Evolutionary conservation across 2,113 vertebrate genomes (phyloP).

Genomic region (Thomomys bottae): DNA sequence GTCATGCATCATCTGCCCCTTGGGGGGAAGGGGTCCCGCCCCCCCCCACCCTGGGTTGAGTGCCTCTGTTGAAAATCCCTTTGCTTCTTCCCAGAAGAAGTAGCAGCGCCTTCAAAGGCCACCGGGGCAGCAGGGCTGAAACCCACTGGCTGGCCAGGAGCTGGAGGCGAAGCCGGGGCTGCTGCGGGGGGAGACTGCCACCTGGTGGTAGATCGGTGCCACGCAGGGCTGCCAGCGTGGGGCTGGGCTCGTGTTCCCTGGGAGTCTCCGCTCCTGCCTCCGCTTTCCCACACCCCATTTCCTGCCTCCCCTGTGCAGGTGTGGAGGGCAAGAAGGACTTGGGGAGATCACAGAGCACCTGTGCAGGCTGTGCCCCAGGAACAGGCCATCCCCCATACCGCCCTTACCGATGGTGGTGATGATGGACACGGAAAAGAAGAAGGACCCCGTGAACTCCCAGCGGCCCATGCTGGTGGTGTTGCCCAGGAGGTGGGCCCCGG

Average conservation of each 20-base stretch:
- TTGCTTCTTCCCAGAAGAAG: not conserved
- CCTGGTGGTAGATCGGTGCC: slow-evolving; percentile 18
- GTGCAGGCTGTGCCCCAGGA: not conserved
- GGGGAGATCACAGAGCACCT: too few relatives aligned
- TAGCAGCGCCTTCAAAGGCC: not conserved
- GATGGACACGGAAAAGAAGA: slow-evolving; percentile 94
- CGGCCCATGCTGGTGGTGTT: slow-evolving; percentile 89
- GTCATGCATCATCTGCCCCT: too few relatives aligned
- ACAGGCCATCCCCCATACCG: not conserved
- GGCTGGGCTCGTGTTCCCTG: rapidly evolving
- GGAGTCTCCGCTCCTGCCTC: not conserved
- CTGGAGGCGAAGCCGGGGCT: not conserved
- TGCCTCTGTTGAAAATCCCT: too few relatives aligned
- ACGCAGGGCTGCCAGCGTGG: not conserved
- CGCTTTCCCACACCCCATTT: not conserved
- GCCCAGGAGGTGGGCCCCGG: slow-evolving; percentile 86
- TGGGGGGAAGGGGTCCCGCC: too few relatives aligned
- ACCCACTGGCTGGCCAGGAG: not conserved
- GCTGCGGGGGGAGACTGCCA: slow-evolving; percentile 42
- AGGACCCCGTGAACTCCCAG: slow-evolving; percentile 93
- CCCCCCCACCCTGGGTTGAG: too few relatives aligned
- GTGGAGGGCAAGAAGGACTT: too few relatives aligned
- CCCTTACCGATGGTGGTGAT: slow-evolving; percentile 94
- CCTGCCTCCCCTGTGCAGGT: not conserved
- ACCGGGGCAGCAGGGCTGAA: too few relatives aligned